Percentiles rank a stretch among this genome's conserved stretches.
Conservation (phyloP, 2,113 vertebrate genomes). For the Takifugu flavidus region DNA sequence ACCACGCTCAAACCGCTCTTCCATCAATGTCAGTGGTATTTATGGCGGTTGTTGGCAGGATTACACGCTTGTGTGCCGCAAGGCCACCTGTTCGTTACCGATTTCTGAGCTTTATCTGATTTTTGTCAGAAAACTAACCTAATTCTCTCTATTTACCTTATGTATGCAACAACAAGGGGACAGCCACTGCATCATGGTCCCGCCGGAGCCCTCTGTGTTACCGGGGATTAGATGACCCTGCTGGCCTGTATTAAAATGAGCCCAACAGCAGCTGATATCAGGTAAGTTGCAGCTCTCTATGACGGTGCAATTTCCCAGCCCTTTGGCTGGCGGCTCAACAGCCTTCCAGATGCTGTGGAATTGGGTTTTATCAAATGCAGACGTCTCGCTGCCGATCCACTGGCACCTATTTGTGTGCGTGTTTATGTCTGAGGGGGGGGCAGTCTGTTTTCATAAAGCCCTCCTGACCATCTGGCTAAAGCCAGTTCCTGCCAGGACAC, state of each 20-base stretch:
- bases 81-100: constrained; percentile 39
- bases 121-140: background rate
- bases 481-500: constrained; percentile 48
- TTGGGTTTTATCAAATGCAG: constrained; percentile 18
- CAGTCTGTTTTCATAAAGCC: constrained; percentile 28
- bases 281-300: no score
- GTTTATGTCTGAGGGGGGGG: constrained; percentile 12
- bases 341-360: background rate
- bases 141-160: constrained; percentile 1
- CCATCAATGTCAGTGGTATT: constrained; percentile 22
- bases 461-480: constrained; percentile 67
- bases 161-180: background rate
- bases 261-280: background rate
- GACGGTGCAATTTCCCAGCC: background rate
- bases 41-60: constrained; percentile 7
- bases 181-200: constrained; percentile 11
- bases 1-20: constrained; percentile 10
- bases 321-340: background rate
- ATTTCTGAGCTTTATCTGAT: constrained; percentile 23
- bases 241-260: constrained; percentile 23
- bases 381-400: constrained; percentile 19
- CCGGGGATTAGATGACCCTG: constrained; percentile 39
- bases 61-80: constrained; percentile 18
- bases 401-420: background rate
- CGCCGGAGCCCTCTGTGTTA: constrained; percentile 15